Evolutionary conservation across 2,888 invertebrate species (phyloP).

Genomic region (Pandemis cinnamomeana): DNA sequence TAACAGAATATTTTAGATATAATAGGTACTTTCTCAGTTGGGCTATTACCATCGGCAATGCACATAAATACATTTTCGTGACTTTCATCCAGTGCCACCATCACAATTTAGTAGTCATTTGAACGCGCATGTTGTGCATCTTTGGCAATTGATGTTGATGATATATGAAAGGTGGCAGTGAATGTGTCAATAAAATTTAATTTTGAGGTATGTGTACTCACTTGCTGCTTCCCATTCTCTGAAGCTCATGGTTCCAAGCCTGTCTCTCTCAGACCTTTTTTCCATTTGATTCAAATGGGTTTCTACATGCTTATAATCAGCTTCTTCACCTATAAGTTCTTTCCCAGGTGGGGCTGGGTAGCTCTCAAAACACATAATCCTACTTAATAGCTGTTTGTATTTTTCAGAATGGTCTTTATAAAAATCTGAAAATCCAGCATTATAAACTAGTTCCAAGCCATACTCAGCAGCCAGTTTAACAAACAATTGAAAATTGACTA

Average conservation of each 20-base stretch:
- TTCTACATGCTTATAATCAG: constrained; percentile 90
- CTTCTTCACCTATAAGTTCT: constrained; percentile 83
- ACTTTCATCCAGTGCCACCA: too few relatives aligned
- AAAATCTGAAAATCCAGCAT: constrained; percentile 91
- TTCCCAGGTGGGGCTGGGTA: constrained; percentile 88
- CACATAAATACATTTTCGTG: too few relatives aligned
- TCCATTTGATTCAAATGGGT: constrained; percentile 79
- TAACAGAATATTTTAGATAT: too few relatives aligned
- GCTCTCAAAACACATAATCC: constrained; percentile 92
- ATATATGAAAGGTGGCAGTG: too few relatives aligned
- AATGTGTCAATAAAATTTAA: neutral
- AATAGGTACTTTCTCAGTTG: too few relatives aligned
- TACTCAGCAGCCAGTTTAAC: constrained; percentile 89
- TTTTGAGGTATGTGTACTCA: constrained; percentile 79
- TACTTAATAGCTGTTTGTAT: constrained; percentile 85
- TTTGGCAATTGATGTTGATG: too few relatives aligned
- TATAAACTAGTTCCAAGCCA: constrained; percentile 88
- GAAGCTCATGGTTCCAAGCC: constrained; percentile 92
- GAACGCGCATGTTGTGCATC: too few relatives aligned
- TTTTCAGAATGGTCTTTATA: constrained; percentile 85
- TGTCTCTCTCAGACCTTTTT: constrained; percentile 64
- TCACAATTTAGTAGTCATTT: too few relatives aligned
- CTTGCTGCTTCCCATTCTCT: constrained; percentile 97
- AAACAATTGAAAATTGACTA: constrained; percentile 96
- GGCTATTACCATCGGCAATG: too few relatives aligned